Percentiles rank a stretch among this genome's conserved stretches.
These are phyloP conservation scores for Peucedramus taeniatus DNA, from an alignment of 2,113 vertebrate species.

Conservation along the genomic window DNA sequence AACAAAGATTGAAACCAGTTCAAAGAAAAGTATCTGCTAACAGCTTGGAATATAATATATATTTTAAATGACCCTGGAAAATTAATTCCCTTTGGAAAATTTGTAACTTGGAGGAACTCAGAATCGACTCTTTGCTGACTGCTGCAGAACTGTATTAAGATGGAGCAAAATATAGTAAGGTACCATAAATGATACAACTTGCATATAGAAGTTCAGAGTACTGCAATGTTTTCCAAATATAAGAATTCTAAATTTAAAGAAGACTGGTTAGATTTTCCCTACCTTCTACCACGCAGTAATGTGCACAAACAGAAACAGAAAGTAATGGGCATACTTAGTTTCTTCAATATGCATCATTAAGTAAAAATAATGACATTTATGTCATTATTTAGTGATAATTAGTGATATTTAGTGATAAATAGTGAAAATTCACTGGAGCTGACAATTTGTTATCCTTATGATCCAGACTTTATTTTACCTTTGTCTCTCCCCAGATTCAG, in stretches of 20 bases:
- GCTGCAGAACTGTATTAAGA: neutral
- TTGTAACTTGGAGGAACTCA: neutral
- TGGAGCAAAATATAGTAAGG: neutral
- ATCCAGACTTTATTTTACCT: neutral
- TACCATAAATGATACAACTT: neutral
- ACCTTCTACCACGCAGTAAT: neutral
- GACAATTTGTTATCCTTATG: neutral
- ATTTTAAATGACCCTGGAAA: neutral
- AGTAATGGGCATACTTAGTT: neutral
- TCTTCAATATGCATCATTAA: neutral
- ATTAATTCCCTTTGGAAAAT: slow-evolving; percentile 44
- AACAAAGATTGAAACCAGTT: slow-evolving; percentile 3
- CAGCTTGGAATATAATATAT: slow-evolving; percentile 1
- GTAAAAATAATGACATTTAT: neutral
- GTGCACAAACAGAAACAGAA: neutral
- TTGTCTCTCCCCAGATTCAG: neutral
- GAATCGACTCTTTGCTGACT: slow-evolving; percentile 17
- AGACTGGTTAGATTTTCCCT: neutral
- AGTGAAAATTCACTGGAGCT: neutral
- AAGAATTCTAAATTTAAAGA: neutral
- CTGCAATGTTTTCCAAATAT: neutral
- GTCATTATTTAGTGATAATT: too few species aligned
- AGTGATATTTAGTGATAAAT: too few species aligned
- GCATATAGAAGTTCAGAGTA: neutral
- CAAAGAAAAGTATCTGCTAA: neutral